Conservation (phyloP, 2,888 invertebrate species). For the Dolomedes plantarius region DNA sequence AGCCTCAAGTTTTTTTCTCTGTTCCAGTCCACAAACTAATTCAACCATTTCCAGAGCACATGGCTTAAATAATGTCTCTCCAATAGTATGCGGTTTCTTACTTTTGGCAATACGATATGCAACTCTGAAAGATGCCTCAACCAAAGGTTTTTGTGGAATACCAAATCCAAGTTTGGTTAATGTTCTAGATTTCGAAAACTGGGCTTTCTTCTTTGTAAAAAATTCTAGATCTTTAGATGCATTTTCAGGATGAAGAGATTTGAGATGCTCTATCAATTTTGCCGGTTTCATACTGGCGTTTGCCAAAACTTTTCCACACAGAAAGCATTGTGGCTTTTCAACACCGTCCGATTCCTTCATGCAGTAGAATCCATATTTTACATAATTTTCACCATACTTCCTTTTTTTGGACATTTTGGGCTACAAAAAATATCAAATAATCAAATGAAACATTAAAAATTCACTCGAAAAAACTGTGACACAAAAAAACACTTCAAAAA, state of each 20-base stretch:
- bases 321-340: slow-evolving; percentile 38
- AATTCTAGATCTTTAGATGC: slow-evolving; percentile 35
- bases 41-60: no score
- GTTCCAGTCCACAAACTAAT: no score
- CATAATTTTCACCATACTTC: slow-evolving; percentile 50
- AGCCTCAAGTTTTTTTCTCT: slow-evolving; percentile 43
- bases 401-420: no score
- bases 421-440: no score
- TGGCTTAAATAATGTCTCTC: no score
- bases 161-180: not conserved
- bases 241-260: slow-evolving; percentile 46
- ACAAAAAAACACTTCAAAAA: no score
- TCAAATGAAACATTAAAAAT: no score
- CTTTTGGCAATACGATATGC: slow-evolving; percentile 38
- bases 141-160: slow-evolving; percentile 15
- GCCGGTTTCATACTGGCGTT: slow-evolving; percentile 50
- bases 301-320: slow-evolving; percentile 42
- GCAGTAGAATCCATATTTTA: slow-evolving; percentile 46
- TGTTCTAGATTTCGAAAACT: no score
- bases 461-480: no score
- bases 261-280: slow-evolving; percentile 49
- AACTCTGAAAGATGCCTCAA: slow-evolving; percentile 31
- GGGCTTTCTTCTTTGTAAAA: no score
- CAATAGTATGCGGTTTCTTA: slow-evolving; percentile 54
- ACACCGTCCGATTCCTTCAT: slow-evolving; percentile 17